phyloP scores from a whole-genome alignment of 2,113 vertebrate species.

The Rhabdomys dilectus region DNA sequence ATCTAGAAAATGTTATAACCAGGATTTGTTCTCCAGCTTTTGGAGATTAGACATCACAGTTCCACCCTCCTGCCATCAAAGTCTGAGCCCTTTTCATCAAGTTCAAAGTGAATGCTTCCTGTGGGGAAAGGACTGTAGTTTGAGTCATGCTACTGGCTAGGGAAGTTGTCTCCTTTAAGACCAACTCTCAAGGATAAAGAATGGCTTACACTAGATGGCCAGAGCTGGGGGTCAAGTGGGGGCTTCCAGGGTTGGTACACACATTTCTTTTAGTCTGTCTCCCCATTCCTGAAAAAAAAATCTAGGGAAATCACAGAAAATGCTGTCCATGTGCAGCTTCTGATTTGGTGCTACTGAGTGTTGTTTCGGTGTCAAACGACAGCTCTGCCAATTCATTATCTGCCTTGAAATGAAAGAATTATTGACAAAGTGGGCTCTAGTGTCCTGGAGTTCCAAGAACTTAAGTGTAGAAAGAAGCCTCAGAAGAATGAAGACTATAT shows the following conservation, averaged over 20 bases:
- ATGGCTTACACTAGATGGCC: neutral
- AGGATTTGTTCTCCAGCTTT: neutral
- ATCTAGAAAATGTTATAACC: neutral
- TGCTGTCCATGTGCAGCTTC: neutral
- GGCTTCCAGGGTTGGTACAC: neutral
- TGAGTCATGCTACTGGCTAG: neutral
- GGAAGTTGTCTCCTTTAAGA: neutral
- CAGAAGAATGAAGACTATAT: conserved; percentile 44
- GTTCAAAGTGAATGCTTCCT: conserved; percentile 25
- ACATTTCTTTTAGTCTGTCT: neutral
- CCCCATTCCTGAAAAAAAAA: conserved; percentile 23
- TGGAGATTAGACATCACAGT: neutral
- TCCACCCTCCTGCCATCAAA: neutral
- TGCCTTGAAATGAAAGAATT: neutral
- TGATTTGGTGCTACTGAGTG: neutral
- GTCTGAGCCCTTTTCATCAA: neutral
- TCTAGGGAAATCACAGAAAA: neutral
- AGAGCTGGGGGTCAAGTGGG: neutral
- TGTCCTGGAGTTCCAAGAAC: conserved; percentile 15
- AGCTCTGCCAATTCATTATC: neutral
- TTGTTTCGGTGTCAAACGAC: neutral
- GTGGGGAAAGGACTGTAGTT: neutral
- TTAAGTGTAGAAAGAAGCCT: conserved; percentile 59
- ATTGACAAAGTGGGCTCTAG: neutral
- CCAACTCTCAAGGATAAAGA: neutral